Conservation (phyloP, 2,888 invertebrate genomes). For the Balanococcus diminutus region DNA sequence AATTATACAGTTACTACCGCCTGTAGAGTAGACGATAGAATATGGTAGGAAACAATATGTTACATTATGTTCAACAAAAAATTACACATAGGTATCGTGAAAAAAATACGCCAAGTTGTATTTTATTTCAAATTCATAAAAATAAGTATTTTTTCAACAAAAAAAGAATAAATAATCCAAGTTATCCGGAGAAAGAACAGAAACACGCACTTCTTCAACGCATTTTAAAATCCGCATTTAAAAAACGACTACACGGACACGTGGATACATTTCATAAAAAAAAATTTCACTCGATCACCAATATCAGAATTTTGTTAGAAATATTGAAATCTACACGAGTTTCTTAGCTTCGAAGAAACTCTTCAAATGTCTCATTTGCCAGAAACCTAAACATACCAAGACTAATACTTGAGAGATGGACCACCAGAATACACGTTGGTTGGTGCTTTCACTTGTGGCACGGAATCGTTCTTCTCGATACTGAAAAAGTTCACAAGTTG, state of each 20-base stretch:
- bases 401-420: slow-evolving; percentile 90
- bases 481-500: slow-evolving; percentile 64
- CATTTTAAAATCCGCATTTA: background rate
- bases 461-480: slow-evolving; percentile 97
- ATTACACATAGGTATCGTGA: background rate
- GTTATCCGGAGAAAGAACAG: background rate
- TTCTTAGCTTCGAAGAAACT: slow-evolving; percentile 99
- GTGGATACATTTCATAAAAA: background rate
- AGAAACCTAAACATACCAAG: slow-evolving; percentile 90
- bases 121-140: background rate
- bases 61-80: background rate
- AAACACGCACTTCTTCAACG: background rate
- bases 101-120: background rate
- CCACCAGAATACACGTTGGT: slow-evolving; percentile 95
- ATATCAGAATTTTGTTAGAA: background rate
- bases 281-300: background rate
- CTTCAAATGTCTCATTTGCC: slow-evolving; percentile 99
- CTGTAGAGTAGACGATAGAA: background rate
- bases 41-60: background rate
- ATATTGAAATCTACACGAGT: slow-evolving; percentile 68
- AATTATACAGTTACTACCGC: slow-evolving; percentile 8
- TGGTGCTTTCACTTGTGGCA: slow-evolving; percentile 97
- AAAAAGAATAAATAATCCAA: background rate
- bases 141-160: background rate
- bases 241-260: background rate